Percentiles rank a stretch among this genome's conserved stretches.
phyloP scores from a whole-genome alignment of 2,888 invertebrate genomes.

The Beris chalybata region DNA sequence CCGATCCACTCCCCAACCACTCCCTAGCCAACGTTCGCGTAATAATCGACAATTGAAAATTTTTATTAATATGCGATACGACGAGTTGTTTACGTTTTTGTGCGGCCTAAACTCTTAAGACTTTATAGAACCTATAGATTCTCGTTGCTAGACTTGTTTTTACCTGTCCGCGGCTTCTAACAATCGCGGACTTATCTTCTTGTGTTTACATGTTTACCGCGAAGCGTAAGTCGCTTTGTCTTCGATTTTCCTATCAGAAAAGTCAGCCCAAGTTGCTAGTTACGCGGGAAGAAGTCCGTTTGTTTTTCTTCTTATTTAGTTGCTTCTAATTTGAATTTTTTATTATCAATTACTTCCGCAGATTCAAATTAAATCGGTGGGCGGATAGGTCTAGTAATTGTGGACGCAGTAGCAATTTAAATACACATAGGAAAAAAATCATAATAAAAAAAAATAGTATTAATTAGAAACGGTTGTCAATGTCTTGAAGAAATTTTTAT shows the following conservation, averaged over 20 bases:
- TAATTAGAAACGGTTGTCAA: background rate
- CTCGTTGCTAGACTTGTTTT: too few relatives aligned
- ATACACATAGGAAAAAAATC: background rate
- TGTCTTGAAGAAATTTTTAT: constrained; percentile 2
- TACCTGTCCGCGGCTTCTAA: too few relatives aligned
- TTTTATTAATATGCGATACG: background rate
- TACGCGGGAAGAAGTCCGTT: constrained; percentile 2
- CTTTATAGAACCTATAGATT: too few relatives aligned
- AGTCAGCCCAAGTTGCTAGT: constrained; percentile 1
- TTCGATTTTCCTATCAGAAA: background rate
- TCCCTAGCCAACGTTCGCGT: background rate
- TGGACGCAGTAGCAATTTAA: background rate
- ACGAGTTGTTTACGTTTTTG: background rate
- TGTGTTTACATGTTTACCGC: too few relatives aligned
- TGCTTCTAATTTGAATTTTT: constrained; percentile 22
- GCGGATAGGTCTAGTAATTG: constrained; percentile 15
- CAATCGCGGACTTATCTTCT: too few relatives aligned
- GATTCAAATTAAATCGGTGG: constrained; percentile 17
- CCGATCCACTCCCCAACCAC: background rate
- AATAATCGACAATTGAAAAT: constrained; percentile 1
- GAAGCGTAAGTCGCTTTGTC: background rate
- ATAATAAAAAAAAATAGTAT: background rate
- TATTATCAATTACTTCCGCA: constrained; percentile 30
- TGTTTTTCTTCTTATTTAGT: constrained; percentile 15
- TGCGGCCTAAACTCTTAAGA: too few relatives aligned